Base-by-base conservation (phyloP, 2,113 vertebrate species). In the Fulmarus glacialis region DNA sequence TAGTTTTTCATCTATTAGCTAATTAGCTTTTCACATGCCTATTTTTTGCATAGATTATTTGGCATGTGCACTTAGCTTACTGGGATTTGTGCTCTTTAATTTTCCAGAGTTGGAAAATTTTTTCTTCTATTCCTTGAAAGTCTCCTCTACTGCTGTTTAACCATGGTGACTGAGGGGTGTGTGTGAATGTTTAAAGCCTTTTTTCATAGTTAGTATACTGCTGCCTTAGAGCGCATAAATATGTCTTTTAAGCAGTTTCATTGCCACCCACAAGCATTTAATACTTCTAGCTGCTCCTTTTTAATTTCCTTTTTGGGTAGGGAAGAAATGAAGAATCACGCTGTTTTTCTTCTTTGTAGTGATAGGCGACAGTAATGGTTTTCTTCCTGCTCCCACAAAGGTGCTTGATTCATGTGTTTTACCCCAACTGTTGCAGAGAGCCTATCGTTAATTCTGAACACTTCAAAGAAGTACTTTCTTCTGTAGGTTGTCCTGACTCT, bases 361-460 rank as follows among this genome's bases (percentile, higher is more conserved):
- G 27, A 11, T 79, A 6, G 0, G 11, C 1, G 5, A 8, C 6
- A 16, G n/a, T 20, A 17, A 22, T 3, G 0, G 11, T 47, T 55
- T 45, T 43, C 22, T 64, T 36, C 27, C 59, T 40, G 30, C 22
- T 78, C 48, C 20, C 58, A 11, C 24, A 3, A 24, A 60, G 48
- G 24, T 79, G 60, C 29, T 45, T 9, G 56, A 2, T 42, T 34
- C 18, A 68, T 4, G 52, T 40, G 56, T 58, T 73, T 70, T 21
- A 42, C 15, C 17, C 15, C 0, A 1, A 5, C 13, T 34, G 2
- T 19, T 60, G 23, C 26, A 22, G 56, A 15, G 47, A 38, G 23
- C 48, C 58, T 18, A 3, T 27, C 2, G 0, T 19, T 48, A 11
- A 29, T 38, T 52, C 56, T 27, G 26, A n/a, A 27, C 17, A 0